Conservation (phyloP, 2,888 invertebrate genomes). For the Acleris laterana region DNA sequence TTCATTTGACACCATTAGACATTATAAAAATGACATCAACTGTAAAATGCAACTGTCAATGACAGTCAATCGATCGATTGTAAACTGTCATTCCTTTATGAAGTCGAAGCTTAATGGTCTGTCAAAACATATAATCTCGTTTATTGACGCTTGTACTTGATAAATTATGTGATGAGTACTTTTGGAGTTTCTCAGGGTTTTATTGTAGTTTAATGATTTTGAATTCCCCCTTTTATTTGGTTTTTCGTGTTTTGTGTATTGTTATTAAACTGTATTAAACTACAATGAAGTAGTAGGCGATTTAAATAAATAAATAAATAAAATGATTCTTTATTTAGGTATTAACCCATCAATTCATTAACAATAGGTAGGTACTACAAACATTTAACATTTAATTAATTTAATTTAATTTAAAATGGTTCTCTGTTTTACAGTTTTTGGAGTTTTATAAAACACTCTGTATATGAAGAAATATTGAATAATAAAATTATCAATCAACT, state of each 20-base stretch:
- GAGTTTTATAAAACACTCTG: too few species aligned
- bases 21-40: conserved; percentile 71
- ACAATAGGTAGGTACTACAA: too few species aligned
- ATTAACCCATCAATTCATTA: too few species aligned
- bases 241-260: not conserved
- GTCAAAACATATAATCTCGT: conserved; percentile 78
- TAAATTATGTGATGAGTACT: conserved; percentile 71
- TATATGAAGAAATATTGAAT: too few species aligned
- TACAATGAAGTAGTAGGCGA: not conserved
- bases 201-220: conserved; percentile 25
- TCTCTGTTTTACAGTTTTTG: too few species aligned
- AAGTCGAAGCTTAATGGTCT: conserved; percentile 70
- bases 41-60: conserved; percentile 74
- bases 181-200: conserved; percentile 57
- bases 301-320: too few species aligned
- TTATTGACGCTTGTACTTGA: conserved; percentile 58
- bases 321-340: too few species aligned
- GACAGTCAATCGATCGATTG: conserved; percentile 61
- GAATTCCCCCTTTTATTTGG: not conserved
- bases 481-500: too few species aligned
- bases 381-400: too few species aligned
- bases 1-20: conserved; percentile 58
- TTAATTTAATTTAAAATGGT: too few species aligned
- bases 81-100: conserved; percentile 61
- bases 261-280: not conserved